Evolutionary conservation across 1,140 invertebrate genomes (phyloP), one percentile per base, ranked within the genome.

Genomic region (Proales similis): DNA sequence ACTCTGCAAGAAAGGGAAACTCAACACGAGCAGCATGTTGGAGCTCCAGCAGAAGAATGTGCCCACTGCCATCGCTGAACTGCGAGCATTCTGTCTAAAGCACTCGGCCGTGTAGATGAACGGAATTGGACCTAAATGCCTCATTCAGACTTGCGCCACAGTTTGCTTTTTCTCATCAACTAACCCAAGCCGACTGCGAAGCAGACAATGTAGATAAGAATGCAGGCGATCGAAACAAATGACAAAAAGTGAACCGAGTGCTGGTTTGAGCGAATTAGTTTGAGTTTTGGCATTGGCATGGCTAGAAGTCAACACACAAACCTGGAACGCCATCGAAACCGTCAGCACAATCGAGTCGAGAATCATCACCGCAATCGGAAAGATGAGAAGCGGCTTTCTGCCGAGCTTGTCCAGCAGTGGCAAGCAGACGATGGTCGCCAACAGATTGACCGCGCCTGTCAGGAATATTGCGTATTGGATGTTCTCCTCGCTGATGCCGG

Each of bases 31-130:
- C 11, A 69, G 11, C 38, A 70, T 30, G 20, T 60, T 62, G 20
- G 22, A 66, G 3, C 49, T 47, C 67, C 67, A 69, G 45, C 68
- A 69, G 12, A 61, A 39, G 12, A 48, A 48, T 17, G 47, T 48
- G 26, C 61, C 36, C 67, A 96, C 90, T 63, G 89, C 90, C 87
- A 94, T 95, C 66, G 94, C 94, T 51, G 91, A 90, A 29, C 91
- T 90, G 67, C 93, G 80, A 9, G 94, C 90, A 39, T 90, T 91
- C 77, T 96, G 92, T 12, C 90, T 89, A 79, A 97, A 97, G 32
- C 96, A 80, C 74, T 97, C 92, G 39, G 90, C 81, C 0, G 90
- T 87, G 48, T 90, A 79, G 77, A 93, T 90, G 87, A 87, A 91
- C 2, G 89, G 88, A 66, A 93, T 91, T 4, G 88, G 90, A 60